Conservation (phyloP, 2,888 invertebrate species). For the Clistopyga incitator region DNA sequence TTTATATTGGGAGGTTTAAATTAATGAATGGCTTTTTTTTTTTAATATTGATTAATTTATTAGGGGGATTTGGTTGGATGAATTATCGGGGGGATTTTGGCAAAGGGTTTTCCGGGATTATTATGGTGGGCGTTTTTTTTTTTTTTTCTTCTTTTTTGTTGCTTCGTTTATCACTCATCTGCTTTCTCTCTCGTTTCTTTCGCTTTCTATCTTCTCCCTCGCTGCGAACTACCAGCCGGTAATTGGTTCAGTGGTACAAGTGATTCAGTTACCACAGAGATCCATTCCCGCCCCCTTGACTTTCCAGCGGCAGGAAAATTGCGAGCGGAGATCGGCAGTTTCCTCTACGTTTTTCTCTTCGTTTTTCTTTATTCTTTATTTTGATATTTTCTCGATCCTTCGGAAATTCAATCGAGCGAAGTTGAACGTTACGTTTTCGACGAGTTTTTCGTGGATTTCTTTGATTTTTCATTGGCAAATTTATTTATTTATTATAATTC, state of each 20-base stretch:
- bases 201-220: slow-evolving; percentile 5
- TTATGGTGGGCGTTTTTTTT: background rate
- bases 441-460: no score
- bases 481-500: background rate
- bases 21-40: no score
- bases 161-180: background rate
- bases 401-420: background rate
- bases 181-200: slow-evolving; percentile 31
- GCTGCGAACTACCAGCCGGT: slow-evolving; percentile 43
- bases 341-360: slow-evolving; percentile 3
- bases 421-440: no score
- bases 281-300: slow-evolving; percentile 1
- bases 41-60: background rate
- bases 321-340: slow-evolving; percentile 3
- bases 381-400: no score
- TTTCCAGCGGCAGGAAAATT: slow-evolving; percentile 20
- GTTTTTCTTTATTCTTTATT: background rate
- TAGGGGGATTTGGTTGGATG: background rate
- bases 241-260: slow-evolving; percentile 55
- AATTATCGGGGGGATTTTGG: background rate
- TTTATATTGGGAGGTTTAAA: background rate
- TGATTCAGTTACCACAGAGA: slow-evolving; percentile 43
- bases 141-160: background rate
- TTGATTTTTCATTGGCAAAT: no score
- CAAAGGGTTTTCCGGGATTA: background rate